Percentiles rank a stretch among this genome's conserved stretches.
Conservation (phyloP, 2,888 invertebrate genomes). For the Ectemnius cavifrons region DNA sequence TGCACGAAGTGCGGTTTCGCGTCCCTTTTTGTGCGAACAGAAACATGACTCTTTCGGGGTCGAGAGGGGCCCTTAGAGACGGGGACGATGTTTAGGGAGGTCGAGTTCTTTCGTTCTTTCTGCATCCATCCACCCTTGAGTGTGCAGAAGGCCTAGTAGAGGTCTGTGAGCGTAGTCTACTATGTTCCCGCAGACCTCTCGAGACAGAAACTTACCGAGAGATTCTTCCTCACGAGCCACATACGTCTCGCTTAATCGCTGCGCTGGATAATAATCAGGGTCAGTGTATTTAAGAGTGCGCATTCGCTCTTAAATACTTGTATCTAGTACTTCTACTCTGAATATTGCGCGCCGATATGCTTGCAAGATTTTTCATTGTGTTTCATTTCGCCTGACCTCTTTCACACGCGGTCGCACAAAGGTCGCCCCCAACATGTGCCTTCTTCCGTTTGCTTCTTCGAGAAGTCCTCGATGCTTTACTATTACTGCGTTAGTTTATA, state of each 20-base stretch:
- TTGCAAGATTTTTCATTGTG: constrained; percentile 49
- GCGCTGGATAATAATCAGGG: constrained; percentile 43
- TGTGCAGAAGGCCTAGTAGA: no score
- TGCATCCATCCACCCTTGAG: constrained; percentile 39
- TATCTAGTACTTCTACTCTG: constrained; percentile 30
- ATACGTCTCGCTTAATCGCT: constrained; percentile 11
- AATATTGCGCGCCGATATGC: constrained; percentile 32
- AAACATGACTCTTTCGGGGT: constrained; percentile 61
- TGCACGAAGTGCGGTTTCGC: constrained; percentile 62
- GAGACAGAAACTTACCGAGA: not conserved
- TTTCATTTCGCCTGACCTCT: constrained; percentile 45
- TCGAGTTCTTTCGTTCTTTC: constrained; percentile 53
- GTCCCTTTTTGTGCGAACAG: constrained; percentile 64
- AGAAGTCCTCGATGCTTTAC: constrained; percentile 24
- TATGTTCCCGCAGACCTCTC: constrained; percentile 6
- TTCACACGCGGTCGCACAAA: constrained; percentile 57
- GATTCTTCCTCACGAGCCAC: not conserved
- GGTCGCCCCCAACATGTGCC: constrained; percentile 41
- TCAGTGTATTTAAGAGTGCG: constrained; percentile 40
- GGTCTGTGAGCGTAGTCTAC: not conserved
- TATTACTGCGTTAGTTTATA: no score
- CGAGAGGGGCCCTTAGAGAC: constrained; percentile 35
- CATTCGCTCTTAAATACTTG: constrained; percentile 27
- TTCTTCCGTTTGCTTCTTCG: constrained; percentile 56
- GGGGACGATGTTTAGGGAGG: constrained; percentile 50